Evolutionary conservation across 2,888 invertebrate genomes (phyloP).

Genomic region (Pristionchus exspectatus): DNA sequence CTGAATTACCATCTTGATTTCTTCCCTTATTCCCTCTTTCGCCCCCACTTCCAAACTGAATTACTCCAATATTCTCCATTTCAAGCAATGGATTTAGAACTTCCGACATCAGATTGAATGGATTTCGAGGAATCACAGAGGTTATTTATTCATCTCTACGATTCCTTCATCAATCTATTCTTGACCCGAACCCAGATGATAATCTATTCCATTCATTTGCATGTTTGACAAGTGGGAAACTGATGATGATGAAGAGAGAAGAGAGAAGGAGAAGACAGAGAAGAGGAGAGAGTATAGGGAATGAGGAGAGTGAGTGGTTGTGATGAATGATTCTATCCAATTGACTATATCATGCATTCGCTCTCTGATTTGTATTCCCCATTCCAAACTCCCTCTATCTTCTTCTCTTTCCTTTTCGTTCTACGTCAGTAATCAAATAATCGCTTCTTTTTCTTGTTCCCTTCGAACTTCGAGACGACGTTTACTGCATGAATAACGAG

Average conservation of each 20-base stretch:
- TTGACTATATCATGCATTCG: conserved; percentile 4
- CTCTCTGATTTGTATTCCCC: background rate
- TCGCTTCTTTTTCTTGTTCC: background rate
- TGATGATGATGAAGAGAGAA: background rate
- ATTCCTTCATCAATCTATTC: background rate
- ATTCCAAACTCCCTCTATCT: background rate
- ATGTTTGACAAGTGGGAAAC: background rate
- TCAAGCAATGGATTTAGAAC: background rate
- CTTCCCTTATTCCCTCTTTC: background rate
- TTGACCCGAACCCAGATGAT: background rate
- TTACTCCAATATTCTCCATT: background rate
- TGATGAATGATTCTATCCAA: conserved; percentile 22
- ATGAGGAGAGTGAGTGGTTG: background rate
- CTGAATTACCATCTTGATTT: conserved; percentile 7
- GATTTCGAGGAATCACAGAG: background rate
- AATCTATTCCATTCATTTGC: conserved; percentile 35
- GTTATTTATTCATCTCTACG: background rate
- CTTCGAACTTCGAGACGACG: background rate
- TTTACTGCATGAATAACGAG: background rate
- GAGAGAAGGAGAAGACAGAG: background rate
- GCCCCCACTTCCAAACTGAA: conserved; percentile 15
- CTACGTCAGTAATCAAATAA: conserved; percentile 24
- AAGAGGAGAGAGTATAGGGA: background rate
- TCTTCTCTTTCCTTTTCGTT: background rate
- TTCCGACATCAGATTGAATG: background rate